A percentile compares a stretch with the other conserved stretches of the same genome.
These are phyloP conservation scores for Linurgus olivaceus DNA, from an alignment of 2,797 vertebrate genomes.

Conservation along the genomic window DNA sequence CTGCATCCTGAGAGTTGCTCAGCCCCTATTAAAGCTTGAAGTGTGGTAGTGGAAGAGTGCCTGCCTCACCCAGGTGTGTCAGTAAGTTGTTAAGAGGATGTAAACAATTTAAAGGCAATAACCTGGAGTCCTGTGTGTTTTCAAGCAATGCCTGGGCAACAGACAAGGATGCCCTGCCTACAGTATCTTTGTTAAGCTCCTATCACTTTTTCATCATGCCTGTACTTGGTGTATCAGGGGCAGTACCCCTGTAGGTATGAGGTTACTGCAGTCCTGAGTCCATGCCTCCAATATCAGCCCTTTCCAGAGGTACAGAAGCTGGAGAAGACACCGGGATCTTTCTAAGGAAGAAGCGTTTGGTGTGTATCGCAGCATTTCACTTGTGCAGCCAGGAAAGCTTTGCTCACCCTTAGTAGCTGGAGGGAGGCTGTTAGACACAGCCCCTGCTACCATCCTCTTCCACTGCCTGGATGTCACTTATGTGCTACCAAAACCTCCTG, in stretches of 20 bases:
- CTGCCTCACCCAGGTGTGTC: background rate
- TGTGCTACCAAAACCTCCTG: background rate
- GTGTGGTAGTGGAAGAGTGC: background rate
- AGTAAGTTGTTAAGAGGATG: background rate
- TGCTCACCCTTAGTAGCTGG: background rate
- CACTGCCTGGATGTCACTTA: background rate
- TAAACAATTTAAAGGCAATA: background rate
- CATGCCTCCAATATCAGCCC: background rate
- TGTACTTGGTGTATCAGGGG: background rate
- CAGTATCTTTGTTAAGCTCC: background rate
- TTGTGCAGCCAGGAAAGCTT: background rate
- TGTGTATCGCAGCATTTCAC: background rate
- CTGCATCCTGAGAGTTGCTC: background rate
- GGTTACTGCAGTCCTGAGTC: background rate
- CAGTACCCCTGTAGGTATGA: background rate
- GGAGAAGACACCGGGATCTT: background rate
- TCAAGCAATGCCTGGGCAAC: background rate
- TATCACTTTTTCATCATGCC: background rate
- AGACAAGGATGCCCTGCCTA: background rate
- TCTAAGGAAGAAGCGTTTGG: background rate
- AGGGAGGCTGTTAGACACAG: background rate
- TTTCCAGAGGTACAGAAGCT: background rate
- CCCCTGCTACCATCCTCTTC: background rate
- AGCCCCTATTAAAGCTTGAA: rapidly evolving
- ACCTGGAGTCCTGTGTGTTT: background rate